Percentiles rank a stretch among this genome's conserved stretches.
Evolutionary conservation across 2,797 vertebrate genomes (phyloP).

Genomic region (Acestrorhynchus altus): DNA sequence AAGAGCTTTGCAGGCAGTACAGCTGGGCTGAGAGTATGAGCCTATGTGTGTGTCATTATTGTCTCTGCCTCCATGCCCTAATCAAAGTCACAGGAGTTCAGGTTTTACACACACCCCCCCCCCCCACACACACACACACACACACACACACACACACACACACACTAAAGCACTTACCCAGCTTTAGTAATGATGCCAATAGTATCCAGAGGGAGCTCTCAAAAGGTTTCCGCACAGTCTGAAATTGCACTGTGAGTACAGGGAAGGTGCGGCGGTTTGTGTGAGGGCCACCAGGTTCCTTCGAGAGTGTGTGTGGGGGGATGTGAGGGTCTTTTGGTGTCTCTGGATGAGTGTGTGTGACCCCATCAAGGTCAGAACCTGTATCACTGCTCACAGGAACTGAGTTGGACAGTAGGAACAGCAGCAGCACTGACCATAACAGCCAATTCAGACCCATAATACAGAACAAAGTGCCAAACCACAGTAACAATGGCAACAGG

Average conservation of each 20-base stretch:
- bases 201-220: slow-evolving; percentile 95
- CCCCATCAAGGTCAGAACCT: neutral
- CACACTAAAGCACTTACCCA: slow-evolving; percentile 82
- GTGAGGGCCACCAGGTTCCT: neutral
- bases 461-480: neutral
- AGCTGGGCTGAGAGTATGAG: neutral
- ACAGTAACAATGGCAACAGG: neutral
- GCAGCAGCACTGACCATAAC: neutral
- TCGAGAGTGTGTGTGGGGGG: neutral
- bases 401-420: neutral
- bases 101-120: too few relatives aligned
- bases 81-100: neutral
- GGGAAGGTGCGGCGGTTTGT: slow-evolving; percentile 81
- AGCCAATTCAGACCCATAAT: neutral
- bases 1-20: neutral
- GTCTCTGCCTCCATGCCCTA: neutral
- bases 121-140: too few relatives aligned
- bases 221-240: slow-evolving; percentile 82
- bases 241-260: slow-evolving; percentile 85
- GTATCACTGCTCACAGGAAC: neutral
- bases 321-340: neutral
- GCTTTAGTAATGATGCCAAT: slow-evolving; percentile 93
- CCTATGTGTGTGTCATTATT: neutral
- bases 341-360: neutral
- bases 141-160: neutral